Evolutionary conservation across 2,113 vertebrate genomes (phyloP), one percentile per base, ranked within the genome.

Genomic region (Butorides virescens): DNA sequence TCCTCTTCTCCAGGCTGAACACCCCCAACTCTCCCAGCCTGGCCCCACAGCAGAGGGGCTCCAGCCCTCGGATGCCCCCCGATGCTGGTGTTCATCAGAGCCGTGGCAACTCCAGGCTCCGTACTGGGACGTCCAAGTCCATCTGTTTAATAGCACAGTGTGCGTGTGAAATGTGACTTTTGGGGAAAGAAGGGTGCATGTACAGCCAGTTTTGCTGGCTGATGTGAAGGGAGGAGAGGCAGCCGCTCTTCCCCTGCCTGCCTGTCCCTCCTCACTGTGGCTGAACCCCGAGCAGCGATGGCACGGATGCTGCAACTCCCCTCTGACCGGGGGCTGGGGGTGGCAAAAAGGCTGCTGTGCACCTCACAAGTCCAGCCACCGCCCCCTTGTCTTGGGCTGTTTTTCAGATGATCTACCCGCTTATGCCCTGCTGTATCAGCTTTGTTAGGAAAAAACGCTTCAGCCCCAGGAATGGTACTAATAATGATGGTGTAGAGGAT

Each of bases 71-170:
- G 37, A 37, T 26, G 11, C 4, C 10, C 17, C 0, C 0, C 21
- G 46, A 9, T 18, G 8, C 46, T 84, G 46, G 7, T 49, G 13
- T 37, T 73, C 42, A 12, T 73, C 9, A 61, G n/a, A 56, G 22
- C 25, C 1, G 0, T 27, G 49, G 18, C 27, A 82, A 6, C 8
- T 46, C 29, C 29, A 37, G 19, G 18, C 11, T 56, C 26, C 0
- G 0, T 27, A 25, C 7, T 0, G 0, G 15, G 14, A 55, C 36
- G 17, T n/a, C 26, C 15, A 26, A 29, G 2, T 26, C 39, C 13
- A 13, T 61, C 56, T n/a, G 21, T 39, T 39, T 39, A 62, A 29
- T 8, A 59, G 7, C 4, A 22, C 27, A 27, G 27, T 5, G 3
- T 5, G 17, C 13, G 15, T 29, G 12, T 3, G 16, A 36, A 5